Evolutionary conservation across 1,140 invertebrate species (phyloP), one percentile per base, ranked within the genome.

Genomic region (Apis dorsata): DNA sequence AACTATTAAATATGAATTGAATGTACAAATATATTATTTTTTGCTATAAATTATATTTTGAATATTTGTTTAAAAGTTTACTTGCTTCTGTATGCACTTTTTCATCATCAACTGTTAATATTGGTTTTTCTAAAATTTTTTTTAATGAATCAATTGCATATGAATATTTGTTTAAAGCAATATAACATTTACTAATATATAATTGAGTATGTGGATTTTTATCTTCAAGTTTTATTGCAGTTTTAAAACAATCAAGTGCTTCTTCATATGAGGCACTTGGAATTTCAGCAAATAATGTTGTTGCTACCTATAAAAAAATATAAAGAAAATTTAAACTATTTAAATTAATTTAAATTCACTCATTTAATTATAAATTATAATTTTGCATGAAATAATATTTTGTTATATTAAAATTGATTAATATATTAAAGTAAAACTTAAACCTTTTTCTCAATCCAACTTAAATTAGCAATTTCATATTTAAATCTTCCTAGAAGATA

Each of bases 391-490:
- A 62, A 80, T 28, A 28, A n/a, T 13, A 65, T 63, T 34, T 55
- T 63, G 9, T 21, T 53, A 8, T 12, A 66, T 17, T 49, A 59
- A 15, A 34, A 49, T 57, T 70, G 51, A 74, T 62, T 66, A 57
- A 74, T 68, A 60, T 80, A n/a, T 76, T 71, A 75, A 70, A 63
- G n/a, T n/a, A 63, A 75, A 66, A 81, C 3, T 44, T n/a, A 62
- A 90, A 97, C 95, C 93, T 96, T 97, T 84, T 95, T 94, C 91
- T 97, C 96, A 62, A 97, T 86, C 96, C 96, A 97, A 21, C 95
- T 94, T 74, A 97, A 92, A 87, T 92, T 94, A 84, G 91, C 91
- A 91, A 97, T 96, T 93, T 96, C 96, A 93, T 94, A 97, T 93
- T 96, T 96, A 89, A 96, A 95, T 90, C 95, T 93, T 53, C 97